Conservation (phyloP, 35 echinoderm and acorn worm genomes). For the Eucidaris tribuloides region DNA sequence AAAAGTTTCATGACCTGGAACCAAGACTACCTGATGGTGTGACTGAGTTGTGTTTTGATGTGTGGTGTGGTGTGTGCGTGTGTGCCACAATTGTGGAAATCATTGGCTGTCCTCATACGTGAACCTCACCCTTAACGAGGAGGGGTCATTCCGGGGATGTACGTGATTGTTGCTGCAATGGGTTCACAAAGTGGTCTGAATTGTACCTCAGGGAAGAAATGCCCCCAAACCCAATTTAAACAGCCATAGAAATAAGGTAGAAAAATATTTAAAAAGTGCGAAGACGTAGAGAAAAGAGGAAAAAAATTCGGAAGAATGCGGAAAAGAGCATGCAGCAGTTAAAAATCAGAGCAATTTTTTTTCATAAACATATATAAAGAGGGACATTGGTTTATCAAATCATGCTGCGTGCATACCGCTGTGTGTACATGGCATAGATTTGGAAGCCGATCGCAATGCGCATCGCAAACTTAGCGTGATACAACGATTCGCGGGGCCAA, state of each 20-base stretch:
- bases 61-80: too few relatives aligned
- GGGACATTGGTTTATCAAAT: not conserved
- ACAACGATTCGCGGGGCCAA: slow-evolving; percentile 1
- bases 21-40: too few relatives aligned
- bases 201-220: not conserved
- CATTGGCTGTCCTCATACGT: too few relatives aligned
- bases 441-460: slow-evolving; percentile 6
- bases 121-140: too few relatives aligned
- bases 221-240: not conserved
- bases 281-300: not conserved
- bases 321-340: not conserved
- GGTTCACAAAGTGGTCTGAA: too few relatives aligned
- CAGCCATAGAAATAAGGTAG: not conserved
- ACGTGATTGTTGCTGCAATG: too few relatives aligned
- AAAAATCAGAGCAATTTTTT: slow-evolving; percentile 1
- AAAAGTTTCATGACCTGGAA: too few relatives aligned
- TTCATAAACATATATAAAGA: not conserved
- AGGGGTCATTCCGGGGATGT: too few relatives aligned
- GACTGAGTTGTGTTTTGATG: too few relatives aligned
- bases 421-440: slow-evolving; percentile 26
- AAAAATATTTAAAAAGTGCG: not conserved
- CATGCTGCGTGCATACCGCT: slow-evolving; percentile 21
- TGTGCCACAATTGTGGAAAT: too few relatives aligned
- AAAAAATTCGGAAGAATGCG: slow-evolving; percentile 17
- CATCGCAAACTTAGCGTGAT: slow-evolving; percentile 28